Evolutionary conservation across 2,888 invertebrate genomes (phyloP), one percentile per base, ranked within the genome.

Genomic region (Gastracanthus pulcherrimus): DNA sequence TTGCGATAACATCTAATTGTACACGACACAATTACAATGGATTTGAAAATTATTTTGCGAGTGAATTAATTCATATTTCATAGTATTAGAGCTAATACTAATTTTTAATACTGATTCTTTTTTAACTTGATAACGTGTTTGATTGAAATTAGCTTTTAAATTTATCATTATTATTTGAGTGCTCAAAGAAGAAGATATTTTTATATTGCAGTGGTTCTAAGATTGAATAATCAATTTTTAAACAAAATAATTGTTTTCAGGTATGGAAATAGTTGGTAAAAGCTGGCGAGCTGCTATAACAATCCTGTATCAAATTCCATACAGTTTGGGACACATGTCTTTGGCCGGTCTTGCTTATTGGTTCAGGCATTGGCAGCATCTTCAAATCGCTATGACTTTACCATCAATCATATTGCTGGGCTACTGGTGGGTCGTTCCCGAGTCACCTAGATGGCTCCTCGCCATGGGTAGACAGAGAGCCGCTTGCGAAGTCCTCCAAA

Each of bases 381-480:
- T 95, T 79, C 95, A 96, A 89, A 91, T 96, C 69, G 94, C 94
- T 0, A 93, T 95, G 83, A 95, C 95, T 0, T 87, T 95, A 66
- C 94, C 94, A 0, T 94, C 94, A 0, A 87, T 94, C 45, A 85
- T 96, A 45, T 92, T 95, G 5, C 89, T 94, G 51, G 90, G 93
- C 0, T 95, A 94, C 84, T 94, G 94, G 87, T 95, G 95, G 94
- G 87, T 96, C 7, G 92, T 96, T 76, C 96, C 96, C 0, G 97
- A 97, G 92, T 96, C 96, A 2, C 96, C 97, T 0, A 93, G 96
- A 76, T 97, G 96, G 96, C 92, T 96, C 9, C 93, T 96, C 60
- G 94, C 95, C 13, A 93, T 94, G 1, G 96, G 95, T 0, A 93
- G 93, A 82, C 93, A 93, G 76, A 94, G 94, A 36, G 92, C 94